These are phyloP conservation scores for Dascyllus trimaculatus DNA, from an alignment of 2,113 vertebrate species.

Conservation along the genomic window DNA sequence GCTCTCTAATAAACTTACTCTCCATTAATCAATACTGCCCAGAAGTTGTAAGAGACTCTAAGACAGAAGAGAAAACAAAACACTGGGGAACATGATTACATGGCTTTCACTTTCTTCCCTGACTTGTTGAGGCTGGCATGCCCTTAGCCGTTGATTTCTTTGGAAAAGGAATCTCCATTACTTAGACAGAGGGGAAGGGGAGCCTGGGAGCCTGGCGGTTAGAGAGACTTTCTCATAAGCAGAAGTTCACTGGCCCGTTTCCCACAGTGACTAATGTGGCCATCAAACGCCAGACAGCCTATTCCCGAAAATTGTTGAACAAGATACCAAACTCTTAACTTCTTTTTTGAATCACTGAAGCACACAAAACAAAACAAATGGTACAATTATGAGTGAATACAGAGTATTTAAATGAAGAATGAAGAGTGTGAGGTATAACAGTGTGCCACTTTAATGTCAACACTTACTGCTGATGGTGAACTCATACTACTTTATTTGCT, in stretches of 20 bases:
- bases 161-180: constrained; percentile 19
- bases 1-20: constrained; percentile 9
- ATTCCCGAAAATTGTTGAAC: neutral
- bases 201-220: constrained; percentile 7
- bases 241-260: neutral
- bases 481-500: constrained; percentile 4
- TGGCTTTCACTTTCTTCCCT: constrained; percentile 23
- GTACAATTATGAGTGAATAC: too few relatives aligned
- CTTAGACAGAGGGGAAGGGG: neutral
- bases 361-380: neutral
- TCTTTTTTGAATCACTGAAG: neutral
- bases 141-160: constrained; percentile 19
- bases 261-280: neutral
- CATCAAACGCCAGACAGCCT: neutral
- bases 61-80: constrained; percentile 52
- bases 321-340: neutral
- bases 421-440: too few relatives aligned
- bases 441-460: neutral
- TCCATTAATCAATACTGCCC: constrained; percentile 38
- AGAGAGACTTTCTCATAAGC: constrained; percentile 10
- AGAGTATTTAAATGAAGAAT: too few relatives aligned
- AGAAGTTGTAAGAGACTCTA: constrained; percentile 16
- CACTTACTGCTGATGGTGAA: neutral
- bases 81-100: constrained; percentile 29
- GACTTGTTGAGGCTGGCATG: constrained; percentile 30